Evolutionary conservation across 2,888 invertebrate genomes (phyloP), one percentile per base, ranked within the genome.

Genomic region (Teleiodes luculella): DNA sequence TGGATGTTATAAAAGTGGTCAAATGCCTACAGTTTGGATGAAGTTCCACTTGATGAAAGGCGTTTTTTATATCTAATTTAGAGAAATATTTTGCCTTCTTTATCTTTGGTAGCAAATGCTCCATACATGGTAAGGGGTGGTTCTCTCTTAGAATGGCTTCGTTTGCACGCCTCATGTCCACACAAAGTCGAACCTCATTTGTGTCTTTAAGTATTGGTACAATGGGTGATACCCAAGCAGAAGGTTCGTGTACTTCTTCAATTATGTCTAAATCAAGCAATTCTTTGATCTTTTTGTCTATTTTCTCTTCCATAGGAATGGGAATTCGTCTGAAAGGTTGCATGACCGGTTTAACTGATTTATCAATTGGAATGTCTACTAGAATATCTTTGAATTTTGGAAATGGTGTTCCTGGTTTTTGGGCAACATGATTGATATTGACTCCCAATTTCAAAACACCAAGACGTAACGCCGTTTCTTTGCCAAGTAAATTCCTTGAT

Each of bases 31-130:
- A 74, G 11, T 68, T 60, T 33, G 61, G 58, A 14, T 66, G 53
- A 13, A 80, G 57, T 55, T 71, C 69, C 2, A 80, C 54, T 56
- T 80, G 78, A 59, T 80, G 77, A 8, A 72, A 79, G 1, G 72
- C 78, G 28, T 69, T 60, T 43, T 69, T 68, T 3, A 78, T 51
- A 53, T 80, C 78, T 2, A 77, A 56, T 56, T 76, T 72, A 13
- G 62, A 57, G 35, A 68, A 73, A 30, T 43, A 43, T 37, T 64
- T 60, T 2, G 51, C 51, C 7, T 41, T 35, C 13, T 31, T 30
- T 2, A 51, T 51, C 28, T 51, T 48, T 8, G 35, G 48, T 35
- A 48, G n/a, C 13, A 46, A 13, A 7, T 55, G 72, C 64, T 64
- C 68, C 67, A 68, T 70, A 0, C 54, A 52, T 0, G 68, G 66